Base-by-base conservation (phyloP, 2,888 invertebrate species). In the Fabriciana adippe region DNA sequence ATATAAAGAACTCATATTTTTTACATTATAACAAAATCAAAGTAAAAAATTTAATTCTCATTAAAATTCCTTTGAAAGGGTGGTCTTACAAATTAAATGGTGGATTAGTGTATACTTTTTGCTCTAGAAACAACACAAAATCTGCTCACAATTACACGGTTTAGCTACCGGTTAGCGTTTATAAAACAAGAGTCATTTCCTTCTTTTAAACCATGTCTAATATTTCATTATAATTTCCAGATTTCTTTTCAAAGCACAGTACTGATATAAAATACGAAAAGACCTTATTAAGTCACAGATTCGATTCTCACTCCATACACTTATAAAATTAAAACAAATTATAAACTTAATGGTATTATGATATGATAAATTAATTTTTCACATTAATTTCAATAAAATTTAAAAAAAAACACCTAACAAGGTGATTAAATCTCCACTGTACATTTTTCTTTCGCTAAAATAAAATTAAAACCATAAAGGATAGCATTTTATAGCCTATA, bases 121-220 rank as follows among this genome's bases (percentile, higher is more conserved):
- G 65, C 72, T 71, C 73, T 76, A 71, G 74, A 83, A 81, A 85
- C 80, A 85, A 86, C 79, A 76, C 78, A 78, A 84, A 88, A 83
- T 81, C 81, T 77, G 81, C 82, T 78, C 76, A 75, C 78, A 80
- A 89, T 90, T 89, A 85, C 83, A 80, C 76, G 80, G 70, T 66
- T 69, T 67, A 67, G 74, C 73, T 73, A 69, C 72, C 63, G 70
- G 73, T 74, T 75, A 88, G 88, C 79, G 79, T 71, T 75, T 77
- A 74, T 71, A 75, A 78, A 80, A 76, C 75, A 83, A 84, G 64
- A 76, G 86, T 89, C 86, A 89, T 85, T 90, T 90, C 89, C 90
- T 87, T 76, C 79, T 75, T 79, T 55, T 45, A 57, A 66, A 13
- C 65, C 72, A 70, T 70, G 48, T 54, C 67, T 63, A 68, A 70